Evolutionary conservation across 2,888 invertebrate genomes (phyloP).

Genomic region (Tinea semifulvella): DNA sequence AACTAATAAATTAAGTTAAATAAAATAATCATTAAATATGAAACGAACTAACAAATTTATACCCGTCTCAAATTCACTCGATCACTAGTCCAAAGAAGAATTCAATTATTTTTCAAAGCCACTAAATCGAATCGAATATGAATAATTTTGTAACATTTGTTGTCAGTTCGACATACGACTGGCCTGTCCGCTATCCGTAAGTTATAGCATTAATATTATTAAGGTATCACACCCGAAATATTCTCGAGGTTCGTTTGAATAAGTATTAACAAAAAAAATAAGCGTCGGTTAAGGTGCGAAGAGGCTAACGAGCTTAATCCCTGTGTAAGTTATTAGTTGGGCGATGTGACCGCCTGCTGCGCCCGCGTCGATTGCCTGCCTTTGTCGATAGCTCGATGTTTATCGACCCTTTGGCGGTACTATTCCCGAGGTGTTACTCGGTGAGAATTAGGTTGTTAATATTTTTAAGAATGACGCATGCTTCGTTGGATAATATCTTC

Average conservation of each 20-base stretch:
- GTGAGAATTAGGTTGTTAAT: slow-evolving; percentile 53
- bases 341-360: slow-evolving; percentile 46
- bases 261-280: slow-evolving; percentile 60
- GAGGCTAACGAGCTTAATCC: slow-evolving; percentile 64
- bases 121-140: slow-evolving; percentile 32
- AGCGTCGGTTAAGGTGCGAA: slow-evolving; percentile 60
- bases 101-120: slow-evolving; percentile 24
- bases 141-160: slow-evolving; percentile 32
- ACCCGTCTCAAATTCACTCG: not conserved
- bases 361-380: slow-evolving; percentile 31
- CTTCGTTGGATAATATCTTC: slow-evolving; percentile 14
- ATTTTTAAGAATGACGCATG: slow-evolving; percentile 61
- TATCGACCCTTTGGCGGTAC: slow-evolving; percentile 62
- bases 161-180: slow-evolving; percentile 22
- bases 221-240: slow-evolving; percentile 54
- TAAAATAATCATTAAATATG: not conserved
- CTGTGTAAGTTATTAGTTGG: slow-evolving; percentile 58
- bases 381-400: slow-evolving; percentile 48
- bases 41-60: not conserved
- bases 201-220: slow-evolving; percentile 53
- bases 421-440: slow-evolving; percentile 59
- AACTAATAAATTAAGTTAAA: not conserved
- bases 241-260: slow-evolving; percentile 50
- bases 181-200: slow-evolving; percentile 33
- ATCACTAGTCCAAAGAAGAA: not conserved